Conservation (phyloP, 2,888 invertebrate genomes). For the Metellina segmentata region DNA sequence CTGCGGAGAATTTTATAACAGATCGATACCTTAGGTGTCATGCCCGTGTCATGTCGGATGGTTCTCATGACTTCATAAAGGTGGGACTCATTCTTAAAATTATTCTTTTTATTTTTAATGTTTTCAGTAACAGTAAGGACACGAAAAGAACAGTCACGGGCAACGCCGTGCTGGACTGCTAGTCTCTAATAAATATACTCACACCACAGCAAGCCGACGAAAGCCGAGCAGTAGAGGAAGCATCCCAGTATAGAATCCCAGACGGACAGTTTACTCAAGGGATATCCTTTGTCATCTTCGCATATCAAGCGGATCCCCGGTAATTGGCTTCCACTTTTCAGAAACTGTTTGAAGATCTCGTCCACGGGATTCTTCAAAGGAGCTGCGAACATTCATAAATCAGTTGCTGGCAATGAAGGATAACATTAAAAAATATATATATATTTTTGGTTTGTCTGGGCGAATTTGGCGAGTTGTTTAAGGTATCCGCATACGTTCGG, state of each 20-base stretch:
- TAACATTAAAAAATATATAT: background rate
- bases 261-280: constrained; percentile 13
- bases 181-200: background rate
- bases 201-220: constrained; percentile 60
- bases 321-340: background rate
- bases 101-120: too few relatives aligned
- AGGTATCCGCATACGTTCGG: too few relatives aligned
- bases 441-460: too few relatives aligned
- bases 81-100: too few relatives aligned
- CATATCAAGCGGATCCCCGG: constrained; percentile 49
- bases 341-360: background rate
- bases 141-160: too few relatives aligned
- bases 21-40: too few relatives aligned
- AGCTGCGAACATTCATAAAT: background rate
- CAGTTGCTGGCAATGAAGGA: background rate
- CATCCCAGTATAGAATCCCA: constrained; percentile 52
- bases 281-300: constrained; percentile 17
- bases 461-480: too few relatives aligned
- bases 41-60: too few relatives aligned
- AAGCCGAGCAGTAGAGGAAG: constrained; percentile 38
- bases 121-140: too few relatives aligned
- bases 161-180: too few relatives aligned
- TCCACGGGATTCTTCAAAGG: background rate
- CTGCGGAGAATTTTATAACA: too few relatives aligned
- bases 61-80: too few relatives aligned